These are phyloP conservation scores for Ophion costatus DNA, from an alignment of 2,888 invertebrate species.

Conservation along the genomic window DNA sequence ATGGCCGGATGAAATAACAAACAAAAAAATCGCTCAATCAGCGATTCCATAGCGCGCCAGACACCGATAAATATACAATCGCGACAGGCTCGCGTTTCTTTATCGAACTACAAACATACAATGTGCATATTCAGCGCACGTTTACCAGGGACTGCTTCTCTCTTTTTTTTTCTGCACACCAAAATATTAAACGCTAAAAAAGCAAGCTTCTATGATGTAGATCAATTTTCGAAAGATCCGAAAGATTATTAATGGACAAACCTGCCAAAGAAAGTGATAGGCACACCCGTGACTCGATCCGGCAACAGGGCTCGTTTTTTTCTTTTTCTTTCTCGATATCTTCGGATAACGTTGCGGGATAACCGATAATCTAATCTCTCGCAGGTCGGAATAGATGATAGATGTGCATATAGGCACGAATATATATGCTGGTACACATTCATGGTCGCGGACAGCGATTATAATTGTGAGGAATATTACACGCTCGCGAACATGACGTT, in stretches of 20 bases:
- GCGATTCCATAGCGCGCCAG: slow-evolving; percentile 6
- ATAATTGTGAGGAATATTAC: not conserved
- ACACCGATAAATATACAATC: slow-evolving; percentile 49
- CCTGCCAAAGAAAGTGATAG: not conserved
- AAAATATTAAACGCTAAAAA: not conserved
- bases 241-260: not conserved
- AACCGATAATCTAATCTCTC: slow-evolving; percentile 60
- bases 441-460: not conserved
- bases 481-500: not conserved
- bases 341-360: slow-evolving; percentile 55
- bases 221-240: not conserved
- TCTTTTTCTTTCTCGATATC: slow-evolving; percentile 49
- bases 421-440: not conserved
- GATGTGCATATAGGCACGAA: not conserved
- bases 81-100: slow-evolving; percentile 16
- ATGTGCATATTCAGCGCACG: slow-evolving; percentile 1
- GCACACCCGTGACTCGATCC: not conserved
- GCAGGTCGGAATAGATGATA: not conserved
- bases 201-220: not conserved
- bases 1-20: not conserved
- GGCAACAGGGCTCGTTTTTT: slow-evolving; percentile 11
- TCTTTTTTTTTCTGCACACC: not conserved
- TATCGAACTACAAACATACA: slow-evolving; percentile 29
- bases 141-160: slow-evolving; percentile 4
- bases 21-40: slow-evolving; percentile 20